Evolutionary conservation across 2,888 invertebrate genomes (phyloP), one percentile per base, ranked within the genome.

Genomic region (Agapostemon virescens): DNA sequence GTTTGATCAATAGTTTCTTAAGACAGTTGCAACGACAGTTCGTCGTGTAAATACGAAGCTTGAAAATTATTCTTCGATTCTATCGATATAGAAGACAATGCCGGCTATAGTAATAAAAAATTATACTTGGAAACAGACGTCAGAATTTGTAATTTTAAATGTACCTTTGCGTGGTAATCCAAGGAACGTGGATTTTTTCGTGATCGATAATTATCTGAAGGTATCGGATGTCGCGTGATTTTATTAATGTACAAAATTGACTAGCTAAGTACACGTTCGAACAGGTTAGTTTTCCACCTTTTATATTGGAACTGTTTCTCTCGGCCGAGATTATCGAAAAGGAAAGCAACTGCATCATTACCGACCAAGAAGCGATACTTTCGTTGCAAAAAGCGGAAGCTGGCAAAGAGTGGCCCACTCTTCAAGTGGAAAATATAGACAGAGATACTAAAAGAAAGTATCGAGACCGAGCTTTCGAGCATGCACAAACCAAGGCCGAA

Each of bases 271-370:
- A 61, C 20, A 64, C 55, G 3, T 3, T 33, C 61, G n/a, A 40
- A 74, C 83, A 95, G 94, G 95, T 95, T 0, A 95, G 95, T 87
- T 96, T 94, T 89, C 94, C 94, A 38, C 96, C 96, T 7, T 96
- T 95, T 90, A 93, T 97, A 76, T 96, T 97, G 89, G 97, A 97
- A 93, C 93, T 95, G 58, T 95, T 97, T 90, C 93, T 97, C n/a
- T 92, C 94, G 83, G 93, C 94, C 73, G 92, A 94, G 13, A 94
- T 97, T 1, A 93, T 95, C 87, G 95, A 94, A 73, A 93, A 93
- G 26, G 93, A 93, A 85, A 96, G 96, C 89, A 94, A 94, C 85
- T 96, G 96, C 87, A 94, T 94, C 4, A 92, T 96, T 42, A 94
- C 95, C 61, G 94, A 95, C 67, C 94, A 94, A 40, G 93, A 94